Base-by-base conservation (phyloP, 2,113 vertebrate species). In the Melanocharis versteri region DNA sequence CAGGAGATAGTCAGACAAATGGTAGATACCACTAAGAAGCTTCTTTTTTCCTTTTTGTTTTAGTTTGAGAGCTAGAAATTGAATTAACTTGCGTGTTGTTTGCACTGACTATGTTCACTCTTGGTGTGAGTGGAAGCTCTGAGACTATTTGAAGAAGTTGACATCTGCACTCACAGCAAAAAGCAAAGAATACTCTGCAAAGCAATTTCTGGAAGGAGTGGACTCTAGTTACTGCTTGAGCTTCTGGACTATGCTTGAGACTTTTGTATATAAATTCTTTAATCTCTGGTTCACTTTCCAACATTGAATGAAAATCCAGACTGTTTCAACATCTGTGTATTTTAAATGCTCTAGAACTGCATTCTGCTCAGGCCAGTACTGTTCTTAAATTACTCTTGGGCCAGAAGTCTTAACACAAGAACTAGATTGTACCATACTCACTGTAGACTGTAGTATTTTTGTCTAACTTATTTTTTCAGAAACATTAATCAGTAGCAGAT, bases 401-500 rank as follows among this genome's bases (percentile, higher is more conserved):
- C 61, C 60, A 80, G 27, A 93, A 62, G 44, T 88, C 89, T 88
- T 94, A 93, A 89, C 77, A 57, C 51, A 91, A 81, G 56, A 92
- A 60, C 47, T 91, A 7, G 51, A 57, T 83, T 92, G 54, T 87
- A 91, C 45, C 40, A n/a, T 77, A 73, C 50, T 81, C 16, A 7
- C 65, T 89, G 24, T 54, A 90, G 35, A 39, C 33, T 93, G 64
- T 91, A 92, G 35, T 80, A 65, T 80, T 87, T 93, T 72, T 94
- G 39, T 90, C 68, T 92, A 93, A 95, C 69, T 93, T 93, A 76
- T 84, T 94, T 84, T 93, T 94, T 72, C 51, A 69, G 23, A 54
- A 86, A 60, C 58, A 70, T 79, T 81, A 66, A 65, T 81, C 45
- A 75, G 20, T 95, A 90, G 62, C 82, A 81, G 61, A 76, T 77